Percentiles rank a stretch among this genome's conserved stretches.
Evolutionary conservation across 2,888 invertebrate species (phyloP).

Genomic region (Pristionchus japonicus): DNA sequence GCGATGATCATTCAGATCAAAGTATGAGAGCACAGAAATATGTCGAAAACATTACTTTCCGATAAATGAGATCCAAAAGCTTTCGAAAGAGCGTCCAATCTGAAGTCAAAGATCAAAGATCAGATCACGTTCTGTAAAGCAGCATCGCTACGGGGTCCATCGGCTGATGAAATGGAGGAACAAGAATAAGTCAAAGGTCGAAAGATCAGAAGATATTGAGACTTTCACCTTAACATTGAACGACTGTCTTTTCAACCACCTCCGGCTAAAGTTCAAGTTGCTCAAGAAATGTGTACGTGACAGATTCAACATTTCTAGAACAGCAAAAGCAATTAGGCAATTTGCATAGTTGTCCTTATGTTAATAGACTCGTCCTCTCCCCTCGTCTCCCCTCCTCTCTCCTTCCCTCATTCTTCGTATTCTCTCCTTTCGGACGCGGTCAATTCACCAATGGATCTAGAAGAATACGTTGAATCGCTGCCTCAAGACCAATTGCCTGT

Average conservation of each 20-base stretch:
- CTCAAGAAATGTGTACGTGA: background rate
- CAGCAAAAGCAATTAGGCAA: background rate
- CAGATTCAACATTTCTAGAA: background rate
- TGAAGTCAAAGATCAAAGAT: too few species aligned
- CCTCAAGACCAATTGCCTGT: constrained; percentile 24
- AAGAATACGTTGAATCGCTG: constrained; percentile 6
- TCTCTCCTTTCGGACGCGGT: background rate
- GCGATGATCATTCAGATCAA: background rate
- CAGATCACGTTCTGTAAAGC: too few species aligned
- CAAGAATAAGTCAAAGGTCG: too few species aligned
- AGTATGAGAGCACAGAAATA: background rate
- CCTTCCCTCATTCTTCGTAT: background rate
- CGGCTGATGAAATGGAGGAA: too few species aligned
- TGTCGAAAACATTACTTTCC: too few species aligned
- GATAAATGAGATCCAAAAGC: too few species aligned
- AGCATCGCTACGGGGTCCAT: too few species aligned
- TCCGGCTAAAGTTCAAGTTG: too few species aligned
- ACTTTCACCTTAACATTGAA: too few species aligned
- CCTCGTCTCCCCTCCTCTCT: background rate
- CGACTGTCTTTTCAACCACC: too few species aligned
- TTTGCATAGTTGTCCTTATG: background rate
- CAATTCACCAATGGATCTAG: background rate
- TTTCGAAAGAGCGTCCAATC: too few species aligned
- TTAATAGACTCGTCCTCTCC: background rate
- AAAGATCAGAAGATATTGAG: too few species aligned